Base-by-base conservation (phyloP, 2,888 invertebrate genomes). In the Rhagonycha fulva region DNA sequence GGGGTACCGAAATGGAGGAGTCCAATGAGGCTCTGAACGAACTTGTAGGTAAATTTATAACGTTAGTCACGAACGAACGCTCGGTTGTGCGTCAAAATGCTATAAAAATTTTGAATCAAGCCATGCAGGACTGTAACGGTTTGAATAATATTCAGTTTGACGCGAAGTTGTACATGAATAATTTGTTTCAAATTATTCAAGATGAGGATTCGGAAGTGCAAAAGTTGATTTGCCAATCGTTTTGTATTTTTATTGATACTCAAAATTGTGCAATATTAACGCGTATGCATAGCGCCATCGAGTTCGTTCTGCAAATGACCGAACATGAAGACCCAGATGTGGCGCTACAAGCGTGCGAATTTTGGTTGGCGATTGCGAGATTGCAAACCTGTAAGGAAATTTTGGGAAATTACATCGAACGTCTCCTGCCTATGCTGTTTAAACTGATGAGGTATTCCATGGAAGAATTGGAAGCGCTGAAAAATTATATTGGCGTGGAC, bases 391-490 rank as follows among this genome's bases (percentile, higher is more conserved):
- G 99, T 87, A 94, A 95, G 87, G 97, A 98, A 86, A 96, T 97
- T 23, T 89, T 99, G 9, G 91, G 93, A 2, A 94, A 95, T 0
- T 95, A 97, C 87, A 90, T 99, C 82, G 91, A 93, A 1, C 92
- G 95, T 79, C 89, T 99, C 47, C 92, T 99, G 77, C 99, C 99
- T 0, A 93, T 98, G 79, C 90, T 99, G 76, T 94, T 99, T 19
- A 94, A 94, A 80, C 98, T 98, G 80, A 99, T 99, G 99, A 94
- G 96, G 82, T 99, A 99, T 89, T 98, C 98, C 0, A 96, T 97
- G 86, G 95, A 97, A 85, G 99, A 99, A 88, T 95, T 99, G 83
- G 96, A 97, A 83, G 90, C 98, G 71, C 89, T 97, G 12, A 96
- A 95, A 88, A 98, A 97, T 66, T 96, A 98, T 88, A 93, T 98